Percentiles rank a stretch among this genome's conserved stretches.
Conservation (phyloP, 2,888 invertebrate genomes). For the Gastrophysa polygoni region DNA sequence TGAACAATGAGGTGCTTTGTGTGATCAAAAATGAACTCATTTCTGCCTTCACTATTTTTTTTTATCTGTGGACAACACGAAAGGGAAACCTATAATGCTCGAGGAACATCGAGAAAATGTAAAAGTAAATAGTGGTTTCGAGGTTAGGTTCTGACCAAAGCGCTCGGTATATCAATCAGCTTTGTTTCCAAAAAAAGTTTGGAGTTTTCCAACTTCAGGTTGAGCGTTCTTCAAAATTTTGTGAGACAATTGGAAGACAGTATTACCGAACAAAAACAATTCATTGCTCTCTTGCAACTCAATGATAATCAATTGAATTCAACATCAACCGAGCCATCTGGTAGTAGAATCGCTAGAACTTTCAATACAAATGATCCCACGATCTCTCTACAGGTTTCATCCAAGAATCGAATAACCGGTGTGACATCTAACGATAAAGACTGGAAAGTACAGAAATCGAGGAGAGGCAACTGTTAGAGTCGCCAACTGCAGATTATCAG, state of each 20-base stretch:
- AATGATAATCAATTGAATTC: not conserved
- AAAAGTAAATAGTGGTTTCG: not conserved
- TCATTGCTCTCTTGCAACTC: not conserved
- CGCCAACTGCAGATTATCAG: not conserved
- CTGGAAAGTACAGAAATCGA: not conserved
- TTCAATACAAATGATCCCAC: not conserved
- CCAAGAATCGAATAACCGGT: not conserved
- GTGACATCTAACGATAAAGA: constrained; percentile 6
- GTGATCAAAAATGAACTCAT: not conserved
- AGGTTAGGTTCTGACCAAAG: not conserved
- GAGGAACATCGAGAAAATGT: too few relatives aligned
- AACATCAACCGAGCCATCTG: constrained; percentile 3
- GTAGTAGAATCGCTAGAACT: not conserved
- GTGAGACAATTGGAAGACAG: constrained; percentile 1
- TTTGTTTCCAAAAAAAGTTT: constrained; percentile 1
- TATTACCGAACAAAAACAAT: constrained; percentile 7
- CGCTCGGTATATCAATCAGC: not conserved
- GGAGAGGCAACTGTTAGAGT: constrained; percentile 3
- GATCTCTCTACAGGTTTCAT: constrained; percentile 5
- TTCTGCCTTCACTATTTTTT: not conserved
- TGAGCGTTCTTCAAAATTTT: constrained; percentile 5
- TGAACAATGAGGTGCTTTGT: constrained; percentile 7
- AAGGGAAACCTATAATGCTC: too few relatives aligned
- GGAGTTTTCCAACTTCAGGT: constrained; percentile 6
- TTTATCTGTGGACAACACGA: too few relatives aligned